These are phyloP conservation scores for Chitala chitala DNA, from an alignment of 2,113 vertebrate genomes.

Conservation along the genomic window DNA sequence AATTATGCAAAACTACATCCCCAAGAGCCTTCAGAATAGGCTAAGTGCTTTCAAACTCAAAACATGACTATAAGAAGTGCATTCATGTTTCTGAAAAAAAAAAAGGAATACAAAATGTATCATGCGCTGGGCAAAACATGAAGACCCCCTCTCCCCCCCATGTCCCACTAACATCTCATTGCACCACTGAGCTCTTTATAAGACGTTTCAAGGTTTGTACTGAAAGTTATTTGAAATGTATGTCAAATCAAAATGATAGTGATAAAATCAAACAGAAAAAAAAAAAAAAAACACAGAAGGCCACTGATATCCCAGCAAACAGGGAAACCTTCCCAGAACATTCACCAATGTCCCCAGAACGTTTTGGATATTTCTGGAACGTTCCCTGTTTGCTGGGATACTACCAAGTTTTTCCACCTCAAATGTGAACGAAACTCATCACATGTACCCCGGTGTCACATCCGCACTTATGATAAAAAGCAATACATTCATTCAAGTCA, in stretches of 20 bases:
- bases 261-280: constrained; percentile 51
- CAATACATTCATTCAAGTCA: constrained; percentile 78
- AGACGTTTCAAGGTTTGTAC: constrained; percentile 50
- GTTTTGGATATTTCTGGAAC: too few species aligned
- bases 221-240: constrained; percentile 52
- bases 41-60: constrained; percentile 65
- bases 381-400: too few species aligned
- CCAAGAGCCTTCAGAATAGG: constrained; percentile 33
- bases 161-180: constrained; percentile 37
- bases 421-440: constrained; percentile 47
- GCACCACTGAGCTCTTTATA: constrained; percentile 54
- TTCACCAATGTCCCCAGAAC: too few species aligned
- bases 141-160: background rate
- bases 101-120: constrained; percentile 38
- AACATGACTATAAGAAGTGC: constrained; percentile 62
- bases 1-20: constrained; percentile 6
- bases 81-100: constrained; percentile 54
- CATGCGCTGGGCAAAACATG: too few species aligned
- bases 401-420: constrained; percentile 40
- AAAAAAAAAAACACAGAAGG: constrained; percentile 55
- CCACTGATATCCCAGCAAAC: too few species aligned
- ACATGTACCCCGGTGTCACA: constrained; percentile 54
- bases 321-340: too few species aligned
- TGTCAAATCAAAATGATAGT: constrained; percentile 39
- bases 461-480: constrained; percentile 57